Percentiles rank a stretch among this genome's conserved stretches.
phyloP scores from a whole-genome alignment of 2,113 vertebrate species.

The Atherinomorus stipes region DNA sequence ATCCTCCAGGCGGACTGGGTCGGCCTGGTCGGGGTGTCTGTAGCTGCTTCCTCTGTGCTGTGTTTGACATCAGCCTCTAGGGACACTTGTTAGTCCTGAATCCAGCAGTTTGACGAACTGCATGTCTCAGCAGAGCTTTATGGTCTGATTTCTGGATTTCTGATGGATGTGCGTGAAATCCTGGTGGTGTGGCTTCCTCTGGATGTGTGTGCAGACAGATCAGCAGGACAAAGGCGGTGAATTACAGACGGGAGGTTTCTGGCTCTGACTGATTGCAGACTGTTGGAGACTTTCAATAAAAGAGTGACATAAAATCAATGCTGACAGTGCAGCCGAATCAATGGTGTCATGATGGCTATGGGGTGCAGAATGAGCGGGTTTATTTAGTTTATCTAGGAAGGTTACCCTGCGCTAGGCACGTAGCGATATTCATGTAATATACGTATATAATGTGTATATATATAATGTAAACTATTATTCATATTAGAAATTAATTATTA shows the following conservation, averaged over 20 bases:
- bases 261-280: constrained; percentile 46
- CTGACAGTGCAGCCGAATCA: constrained; percentile 58
- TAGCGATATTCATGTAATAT: too few relatives aligned
- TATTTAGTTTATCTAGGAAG: constrained; percentile 41
- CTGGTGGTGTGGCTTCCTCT: neutral
- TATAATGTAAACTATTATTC: too few relatives aligned
- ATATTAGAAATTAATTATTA: too few relatives aligned
- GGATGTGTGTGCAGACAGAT: neutral
- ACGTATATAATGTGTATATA: too few relatives aligned
- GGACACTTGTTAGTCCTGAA: too few relatives aligned
- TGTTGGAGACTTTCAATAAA: constrained; percentile 40
- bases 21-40: constrained; percentile 23
- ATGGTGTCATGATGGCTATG: constrained; percentile 57
- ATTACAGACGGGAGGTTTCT: constrained; percentile 38
- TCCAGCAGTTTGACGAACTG: neutral
- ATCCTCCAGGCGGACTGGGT: too few relatives aligned
- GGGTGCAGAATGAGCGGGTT: constrained; percentile 29
- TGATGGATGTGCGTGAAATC: neutral
- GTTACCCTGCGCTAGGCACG: constrained; percentile 44
- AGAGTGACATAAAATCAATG: constrained; percentile 58
- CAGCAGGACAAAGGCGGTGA: constrained; percentile 26
- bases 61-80: too few relatives aligned
- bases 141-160: neutral
- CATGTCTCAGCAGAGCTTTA: neutral
- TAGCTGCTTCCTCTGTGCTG: too few relatives aligned